Base-by-base conservation (phyloP, 1,140 invertebrate species). In the Drosophila azteca region DNA sequence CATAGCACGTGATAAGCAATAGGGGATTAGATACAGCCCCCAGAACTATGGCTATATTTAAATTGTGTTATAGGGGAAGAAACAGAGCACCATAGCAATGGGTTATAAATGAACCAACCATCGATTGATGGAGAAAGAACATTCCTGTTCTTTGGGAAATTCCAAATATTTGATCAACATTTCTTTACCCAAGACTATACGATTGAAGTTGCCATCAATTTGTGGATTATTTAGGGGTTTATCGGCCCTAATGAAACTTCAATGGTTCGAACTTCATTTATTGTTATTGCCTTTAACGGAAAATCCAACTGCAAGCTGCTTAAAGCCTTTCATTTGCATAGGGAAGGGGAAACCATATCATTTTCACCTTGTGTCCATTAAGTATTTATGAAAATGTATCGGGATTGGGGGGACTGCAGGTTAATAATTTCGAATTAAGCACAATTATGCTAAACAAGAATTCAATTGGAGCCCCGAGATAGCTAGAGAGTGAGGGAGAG, bases 311-410 rank as follows among this genome's bases (percentile, higher is more conserved):
- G 70, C 66, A 69, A 69, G 66, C 66, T 68, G 66, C 26, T 46
- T 26, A 20, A 6, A 29, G 13, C n/a, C 53, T 2, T 20, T 45
- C 6, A 74, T 69, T 74, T 65, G 26, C 73, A 81, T 81, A 79
- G n/a, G 13, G 6, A 0, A 7, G 2, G 9, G 8, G 8, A 46
- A 15, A 2, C 6, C 24, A n/a, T 39, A 39, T 29, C 6, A 20
- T 67, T 81, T 85, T 87, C 82, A 85, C 64, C 82, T 87, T 87
- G 74, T 48, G 74, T 9, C 66, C 57, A 79, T 85, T 78, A 82
- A 63, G 54, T 68, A 57, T 87, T 85, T 87, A 85, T 82, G 82
- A 69, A 68, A 68, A 68, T 69, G 51, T 44, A 57, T 69, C 35
- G 50, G 8, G 6, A 15, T 44, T 63, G 67, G 64, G 75, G 51